Conservation (phyloP, 2,888 invertebrate species). For the Drosophila affinis region DNA sequence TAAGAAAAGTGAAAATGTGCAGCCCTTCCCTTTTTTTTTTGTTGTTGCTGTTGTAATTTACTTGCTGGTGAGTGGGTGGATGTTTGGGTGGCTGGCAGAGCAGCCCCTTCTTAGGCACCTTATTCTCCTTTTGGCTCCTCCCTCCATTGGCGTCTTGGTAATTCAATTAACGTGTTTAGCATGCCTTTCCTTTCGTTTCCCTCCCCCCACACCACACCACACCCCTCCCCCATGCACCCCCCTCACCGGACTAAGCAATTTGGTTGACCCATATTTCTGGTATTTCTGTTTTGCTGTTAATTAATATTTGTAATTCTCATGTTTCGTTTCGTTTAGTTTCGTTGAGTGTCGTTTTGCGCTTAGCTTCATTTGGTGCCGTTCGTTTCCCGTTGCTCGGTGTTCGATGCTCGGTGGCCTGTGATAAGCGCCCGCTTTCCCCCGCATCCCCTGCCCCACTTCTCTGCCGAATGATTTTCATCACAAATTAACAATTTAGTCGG, state of each 20-base stretch:
- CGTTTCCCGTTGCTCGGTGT: slow-evolving; percentile 4
- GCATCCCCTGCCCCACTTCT: not conserved
- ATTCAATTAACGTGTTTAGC: slow-evolving; percentile 66
- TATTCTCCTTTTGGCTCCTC: slow-evolving; percentile 6
- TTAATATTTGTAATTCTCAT: slow-evolving; percentile 66
- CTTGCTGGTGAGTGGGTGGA: not conserved
- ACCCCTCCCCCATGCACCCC: too few species aligned
- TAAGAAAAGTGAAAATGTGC: slow-evolving; percentile 60
- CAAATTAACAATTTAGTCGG: slow-evolving; percentile 48
- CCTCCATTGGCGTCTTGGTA: slow-evolving; percentile 55
- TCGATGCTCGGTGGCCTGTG: slow-evolving; percentile 22
- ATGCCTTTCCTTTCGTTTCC: not conserved
- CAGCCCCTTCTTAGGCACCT: slow-evolving; percentile 33
- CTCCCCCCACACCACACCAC: too few species aligned
- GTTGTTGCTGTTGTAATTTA: not conserved
- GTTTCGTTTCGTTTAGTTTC: slow-evolving; percentile 19
- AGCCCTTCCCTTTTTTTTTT: slow-evolving; percentile 4
- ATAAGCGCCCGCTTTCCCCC: slow-evolving; percentile 43
- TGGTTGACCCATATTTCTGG: slow-evolving; percentile 55
- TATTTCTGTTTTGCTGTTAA: slow-evolving; percentile 46
- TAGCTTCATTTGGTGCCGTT: not conserved
- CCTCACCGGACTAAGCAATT: slow-evolving; percentile 6
- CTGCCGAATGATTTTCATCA: slow-evolving; percentile 26
- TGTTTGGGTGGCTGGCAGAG: not conserved
- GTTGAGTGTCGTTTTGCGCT: not conserved